Percentiles rank a stretch among this genome's conserved stretches.
Evolutionary conservation across 92 coral and sea anemone species (phyloP).

Genomic region (Phenganax subtilis): DNA sequence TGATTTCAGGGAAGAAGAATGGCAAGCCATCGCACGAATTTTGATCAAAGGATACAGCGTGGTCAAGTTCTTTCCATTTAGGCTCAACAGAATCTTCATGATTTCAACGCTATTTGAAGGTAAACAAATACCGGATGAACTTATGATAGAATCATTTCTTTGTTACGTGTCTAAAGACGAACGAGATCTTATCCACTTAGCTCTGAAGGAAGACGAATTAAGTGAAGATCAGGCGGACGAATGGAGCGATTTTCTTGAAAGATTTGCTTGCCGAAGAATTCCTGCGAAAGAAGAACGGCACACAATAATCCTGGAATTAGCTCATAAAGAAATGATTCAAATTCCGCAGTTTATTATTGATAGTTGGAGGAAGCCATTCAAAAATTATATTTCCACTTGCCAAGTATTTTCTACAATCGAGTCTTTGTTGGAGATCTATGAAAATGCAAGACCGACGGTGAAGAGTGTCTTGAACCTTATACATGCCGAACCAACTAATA

Average conservation of each 20-base stretch:
- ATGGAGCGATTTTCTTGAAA: constrained; percentile 55
- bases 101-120: constrained; percentile 19
- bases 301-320: constrained; percentile 48
- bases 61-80: constrained; percentile 37
- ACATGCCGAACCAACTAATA: not conserved
- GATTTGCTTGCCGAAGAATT: constrained; percentile 50
- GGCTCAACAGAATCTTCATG: constrained; percentile 19
- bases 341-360: constrained; percentile 49
- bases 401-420: constrained; percentile 17
- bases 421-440: constrained; percentile 28
- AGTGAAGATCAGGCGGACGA: constrained; percentile 54
- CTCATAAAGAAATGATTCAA: constrained; percentile 63
- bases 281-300: constrained; percentile 51
- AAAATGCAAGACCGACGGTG: constrained; percentile 16
- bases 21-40: constrained; percentile 31
- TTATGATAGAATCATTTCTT: constrained; percentile 30
- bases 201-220: constrained; percentile 39
- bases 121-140: constrained; percentile 24
- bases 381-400: not conserved
- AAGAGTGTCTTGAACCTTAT: constrained; percentile 24
- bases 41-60: constrained; percentile 18
- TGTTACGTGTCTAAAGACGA: constrained; percentile 49
- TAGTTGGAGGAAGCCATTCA: constrained; percentile 42
- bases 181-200: constrained; percentile 46
- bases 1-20: constrained; percentile 11